Percentiles rank a stretch among this genome's conserved stretches.
phyloP scores from a whole-genome alignment of 2,113 vertebrate species.

The Taxidea taxus region DNA sequence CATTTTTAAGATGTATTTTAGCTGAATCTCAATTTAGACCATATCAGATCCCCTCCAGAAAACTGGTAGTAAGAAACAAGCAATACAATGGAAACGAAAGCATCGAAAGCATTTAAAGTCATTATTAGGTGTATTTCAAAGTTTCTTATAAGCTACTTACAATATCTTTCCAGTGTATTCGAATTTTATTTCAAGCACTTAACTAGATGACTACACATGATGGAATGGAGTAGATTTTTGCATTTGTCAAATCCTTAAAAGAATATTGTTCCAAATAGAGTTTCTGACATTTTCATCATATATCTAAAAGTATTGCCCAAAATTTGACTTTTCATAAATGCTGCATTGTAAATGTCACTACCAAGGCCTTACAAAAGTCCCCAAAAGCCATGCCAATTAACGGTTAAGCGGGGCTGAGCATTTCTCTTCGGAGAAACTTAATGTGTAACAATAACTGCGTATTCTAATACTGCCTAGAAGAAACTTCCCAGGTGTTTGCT shows the following conservation, averaged over 20 bases:
- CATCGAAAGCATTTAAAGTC: not conserved
- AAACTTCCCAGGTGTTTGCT: not conserved
- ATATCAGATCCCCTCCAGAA: not conserved
- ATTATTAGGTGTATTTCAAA: not conserved
- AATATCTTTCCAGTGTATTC: not conserved
- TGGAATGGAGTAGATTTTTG: not conserved
- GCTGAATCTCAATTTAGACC: not conserved
- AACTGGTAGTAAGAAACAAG: not conserved
- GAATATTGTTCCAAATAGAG: not conserved
- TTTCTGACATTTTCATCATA: not conserved
- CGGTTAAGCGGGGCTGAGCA: not conserved
- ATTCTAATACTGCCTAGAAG: not conserved
- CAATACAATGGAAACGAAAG: not conserved
- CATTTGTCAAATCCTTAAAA: conserved; percentile 11
- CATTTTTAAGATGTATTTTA: not conserved
- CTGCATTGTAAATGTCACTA: not conserved
- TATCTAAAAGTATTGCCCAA: not conserved
- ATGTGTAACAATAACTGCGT: not conserved
- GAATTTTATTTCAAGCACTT: not conserved
- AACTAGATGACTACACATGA: not conserved
- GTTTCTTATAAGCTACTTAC: not conserved
- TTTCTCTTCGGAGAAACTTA: not conserved
- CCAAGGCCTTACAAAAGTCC: not conserved
- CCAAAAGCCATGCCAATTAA: not conserved
- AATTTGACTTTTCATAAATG: not conserved